Evolutionary conservation across 1,140 invertebrate genomes (phyloP), one percentile per base, ranked within the genome.

Genomic region (Drosophila triauraria): DNA sequence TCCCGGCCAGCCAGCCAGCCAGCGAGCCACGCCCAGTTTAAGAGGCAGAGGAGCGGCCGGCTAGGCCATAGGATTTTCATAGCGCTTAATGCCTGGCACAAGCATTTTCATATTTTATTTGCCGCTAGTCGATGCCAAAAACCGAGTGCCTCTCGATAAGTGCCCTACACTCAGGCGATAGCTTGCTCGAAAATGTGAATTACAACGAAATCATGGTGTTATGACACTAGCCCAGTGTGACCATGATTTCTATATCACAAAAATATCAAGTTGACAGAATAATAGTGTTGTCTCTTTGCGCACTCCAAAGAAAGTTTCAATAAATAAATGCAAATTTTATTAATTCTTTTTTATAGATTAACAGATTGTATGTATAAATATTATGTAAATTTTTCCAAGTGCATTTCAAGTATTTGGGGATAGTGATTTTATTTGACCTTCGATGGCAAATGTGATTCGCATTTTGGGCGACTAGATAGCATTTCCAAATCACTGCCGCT

Each of bases 51-150:
- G 57, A 64, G 64, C 51, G 77, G 62, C 56, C 67, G 58, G 53
- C 60, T 65, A 30, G 60, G 68, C 32, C 51, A 50, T 42, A 38
- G 50, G 74, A 61, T 65, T 72, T 75, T 62, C 74, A 65, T 58
- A 51, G 74, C 70, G 61, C 50, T 75, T 75, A 64, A 75, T 75
- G 51, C 44, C 53, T 42, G 59, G 70, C 70, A 46, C 72, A 64
- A 65, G 67, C 64, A 82, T 78, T 86, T 86, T 87, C 79, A 86
- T 86, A 86, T 81, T 86, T 86, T 86, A 86, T 86, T 85, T 78
- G 67, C 64, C 77, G 12, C 76, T 68, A 59, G 60, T 50, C 57
- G 58, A 67, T 77, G 65, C 64, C 80, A 79, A 72, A 82, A 64
- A 68, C 65, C 64, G 20, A 70, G 61, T 25, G 35, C 25, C 63